These are phyloP conservation scores for Eulemur mongoz DNA, from an alignment of 2,797 vertebrate genomes.

Conservation along the genomic window DNA sequence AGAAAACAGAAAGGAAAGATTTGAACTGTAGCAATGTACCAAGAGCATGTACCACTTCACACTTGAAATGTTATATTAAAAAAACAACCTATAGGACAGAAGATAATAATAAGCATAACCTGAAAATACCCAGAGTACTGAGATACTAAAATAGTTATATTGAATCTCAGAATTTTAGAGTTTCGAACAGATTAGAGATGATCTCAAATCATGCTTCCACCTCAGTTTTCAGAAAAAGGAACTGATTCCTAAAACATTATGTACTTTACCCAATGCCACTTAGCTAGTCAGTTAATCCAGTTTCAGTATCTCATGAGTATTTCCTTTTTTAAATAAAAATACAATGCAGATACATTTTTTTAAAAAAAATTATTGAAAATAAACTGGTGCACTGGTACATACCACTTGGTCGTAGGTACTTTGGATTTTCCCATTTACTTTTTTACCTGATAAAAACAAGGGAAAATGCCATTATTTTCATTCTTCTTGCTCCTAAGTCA, in stretches of 20 bases:
- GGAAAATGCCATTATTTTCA: constrained; percentile 50
- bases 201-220: background rate
- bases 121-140: background rate
- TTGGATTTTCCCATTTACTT: constrained; percentile 87
- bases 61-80: background rate
- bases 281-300: background rate
- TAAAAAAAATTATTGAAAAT: background rate
- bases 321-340: background rate
- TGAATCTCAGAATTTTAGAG: background rate
- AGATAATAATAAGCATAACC: background rate
- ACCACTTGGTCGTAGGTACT: constrained; percentile 88
- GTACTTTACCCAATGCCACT: background rate
- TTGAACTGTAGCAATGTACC: background rate
- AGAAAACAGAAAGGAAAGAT: background rate
- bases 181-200: background rate
- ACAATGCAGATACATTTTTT: background rate
- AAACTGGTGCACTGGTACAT: constrained; percentile 59
- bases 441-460: constrained; percentile 82
- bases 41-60: background rate
- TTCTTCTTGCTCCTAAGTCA: background rate
- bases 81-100: background rate
- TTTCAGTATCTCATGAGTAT: background rate
- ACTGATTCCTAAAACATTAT: background rate
- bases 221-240: background rate
- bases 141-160: background rate